These are phyloP conservation scores for Cranoglanis bouderius DNA, from an alignment of 2,113 vertebrate genomes.

Conservation along the genomic window DNA sequence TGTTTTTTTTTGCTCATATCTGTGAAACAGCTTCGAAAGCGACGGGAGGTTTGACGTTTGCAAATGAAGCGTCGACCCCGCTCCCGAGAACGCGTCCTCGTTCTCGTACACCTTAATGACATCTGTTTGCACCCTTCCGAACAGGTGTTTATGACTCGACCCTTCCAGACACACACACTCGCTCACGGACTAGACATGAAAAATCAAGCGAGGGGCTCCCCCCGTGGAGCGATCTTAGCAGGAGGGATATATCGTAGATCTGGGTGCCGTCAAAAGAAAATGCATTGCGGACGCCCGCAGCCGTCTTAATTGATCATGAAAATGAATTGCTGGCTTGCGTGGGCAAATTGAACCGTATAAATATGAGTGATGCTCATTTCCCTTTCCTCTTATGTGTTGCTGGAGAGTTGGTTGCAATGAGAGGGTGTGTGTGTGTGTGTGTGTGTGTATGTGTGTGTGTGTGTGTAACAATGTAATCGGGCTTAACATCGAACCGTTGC, in stretches of 20 bases:
- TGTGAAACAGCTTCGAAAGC: neutral
- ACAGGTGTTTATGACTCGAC: conserved; percentile 27
- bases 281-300: conserved; percentile 71
- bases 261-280: conserved; percentile 60
- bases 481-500: neutral
- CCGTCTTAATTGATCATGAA: conserved; percentile 77
- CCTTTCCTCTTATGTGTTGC: conserved; percentile 61
- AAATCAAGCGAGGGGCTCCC: conserved; percentile 34
- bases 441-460: neutral
- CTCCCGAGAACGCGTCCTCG: neutral
- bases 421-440: neutral
- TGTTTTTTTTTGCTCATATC: conserved; percentile 37
- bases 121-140: neutral
- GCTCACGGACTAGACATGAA: neutral
- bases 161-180: conserved; percentile 1
- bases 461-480: neutral
- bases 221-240: conserved; percentile 11
- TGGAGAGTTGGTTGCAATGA: conserved; percentile 33
- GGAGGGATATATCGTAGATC: conserved; percentile 47
- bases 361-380: conserved; percentile 71
- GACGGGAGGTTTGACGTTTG: neutral
- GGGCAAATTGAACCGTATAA: conserved; percentile 76
- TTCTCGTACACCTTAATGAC: neutral
- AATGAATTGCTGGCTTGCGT: conserved; percentile 68
- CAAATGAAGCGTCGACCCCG: neutral